Evolutionary conservation across 2,888 invertebrate genomes (phyloP).

Genomic region (Ichneumon xanthorius): DNA sequence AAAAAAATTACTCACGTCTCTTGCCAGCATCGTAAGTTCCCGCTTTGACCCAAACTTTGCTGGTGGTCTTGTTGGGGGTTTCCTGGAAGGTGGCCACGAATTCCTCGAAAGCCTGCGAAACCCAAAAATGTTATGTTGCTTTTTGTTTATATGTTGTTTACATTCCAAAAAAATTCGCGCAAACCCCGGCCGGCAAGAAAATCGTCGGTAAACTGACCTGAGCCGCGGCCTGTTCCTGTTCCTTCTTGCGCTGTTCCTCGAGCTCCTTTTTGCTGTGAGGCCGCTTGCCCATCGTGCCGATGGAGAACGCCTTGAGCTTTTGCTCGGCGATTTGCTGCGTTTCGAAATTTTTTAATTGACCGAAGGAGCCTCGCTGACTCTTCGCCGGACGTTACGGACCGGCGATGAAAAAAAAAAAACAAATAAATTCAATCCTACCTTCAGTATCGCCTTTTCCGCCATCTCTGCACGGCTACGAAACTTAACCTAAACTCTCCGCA

Average conservation of each 20-base stretch:
- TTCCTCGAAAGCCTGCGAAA: constrained; percentile 93
- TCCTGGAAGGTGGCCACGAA: constrained; percentile 99
- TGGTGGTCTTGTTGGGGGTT: constrained; percentile 90
- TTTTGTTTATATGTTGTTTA: too few relatives aligned
- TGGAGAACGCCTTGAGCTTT: constrained; percentile 91
- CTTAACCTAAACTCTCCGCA: constrained; percentile 69
- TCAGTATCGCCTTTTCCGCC: constrained; percentile 83
- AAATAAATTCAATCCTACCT: constrained; percentile 74
- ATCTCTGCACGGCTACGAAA: constrained; percentile 71
- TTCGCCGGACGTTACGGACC: not conserved
- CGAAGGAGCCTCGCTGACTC: not conserved
- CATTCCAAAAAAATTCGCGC: too few relatives aligned
- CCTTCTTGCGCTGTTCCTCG: constrained; percentile 94
- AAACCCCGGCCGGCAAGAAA: constrained; percentile 26
- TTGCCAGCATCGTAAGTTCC: constrained; percentile 98
- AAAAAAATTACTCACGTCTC: constrained; percentile 88
- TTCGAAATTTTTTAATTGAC: constrained; percentile 20
- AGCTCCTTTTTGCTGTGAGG: constrained; percentile 92
- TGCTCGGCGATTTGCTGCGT: constrained; percentile 89
- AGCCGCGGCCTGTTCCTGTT: constrained; percentile 96
- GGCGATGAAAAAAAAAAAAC: not conserved
- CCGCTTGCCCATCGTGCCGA: constrained; percentile 91
- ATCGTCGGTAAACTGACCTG: constrained; percentile 87
- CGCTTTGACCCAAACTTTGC: constrained; percentile 98
- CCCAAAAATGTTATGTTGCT: not conserved